Conservation (phyloP, 2,888 invertebrate species). For the Leucoma salicis region DNA sequence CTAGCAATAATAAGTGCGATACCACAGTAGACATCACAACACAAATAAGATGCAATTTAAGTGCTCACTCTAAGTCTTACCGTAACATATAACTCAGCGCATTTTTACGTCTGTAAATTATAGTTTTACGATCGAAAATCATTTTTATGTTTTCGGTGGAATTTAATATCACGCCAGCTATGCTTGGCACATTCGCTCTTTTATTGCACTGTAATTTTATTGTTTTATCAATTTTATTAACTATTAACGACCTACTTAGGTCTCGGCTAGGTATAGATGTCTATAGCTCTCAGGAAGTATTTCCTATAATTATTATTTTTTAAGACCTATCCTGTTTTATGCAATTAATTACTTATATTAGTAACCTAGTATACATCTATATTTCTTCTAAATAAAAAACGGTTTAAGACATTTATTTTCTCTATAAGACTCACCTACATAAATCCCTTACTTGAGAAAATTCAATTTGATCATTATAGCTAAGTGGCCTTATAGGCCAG, state of each 20-base stretch:
- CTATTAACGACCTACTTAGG: conserved; percentile 76
- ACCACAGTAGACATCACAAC: conserved; percentile 1
- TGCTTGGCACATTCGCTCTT: conserved; percentile 77
- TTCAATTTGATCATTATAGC: too few species aligned
- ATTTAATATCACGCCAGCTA: conserved; percentile 81
- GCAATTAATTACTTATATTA: too few species aligned
- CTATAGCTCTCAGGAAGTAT: too few species aligned
- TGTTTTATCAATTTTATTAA: conserved; percentile 82
- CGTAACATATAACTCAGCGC: conserved; percentile 75
- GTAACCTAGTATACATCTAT: conserved; percentile 56
- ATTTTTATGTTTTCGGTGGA: conserved; percentile 81
- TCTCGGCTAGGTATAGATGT: too few species aligned
- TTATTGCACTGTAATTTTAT: conserved; percentile 82
- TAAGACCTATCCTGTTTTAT: too few species aligned
- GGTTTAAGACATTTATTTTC: too few species aligned
- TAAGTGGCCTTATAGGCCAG: too few species aligned
- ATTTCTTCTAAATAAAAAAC: too few species aligned
- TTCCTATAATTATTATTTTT: too few species aligned
- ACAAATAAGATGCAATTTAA: conserved; percentile 37
- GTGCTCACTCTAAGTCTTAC: conserved; percentile 45
- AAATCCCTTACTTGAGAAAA: too few species aligned
- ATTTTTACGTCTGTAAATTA: conserved; percentile 83
- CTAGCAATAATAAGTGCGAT: too few species aligned
- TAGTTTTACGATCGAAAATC: conserved; percentile 82
- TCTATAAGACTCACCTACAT: too few species aligned